Evolutionary conservation across 2,797 vertebrate genomes (phyloP), one percentile per base, ranked within the genome.

Genomic region (Cheirogaleus major): DNA sequence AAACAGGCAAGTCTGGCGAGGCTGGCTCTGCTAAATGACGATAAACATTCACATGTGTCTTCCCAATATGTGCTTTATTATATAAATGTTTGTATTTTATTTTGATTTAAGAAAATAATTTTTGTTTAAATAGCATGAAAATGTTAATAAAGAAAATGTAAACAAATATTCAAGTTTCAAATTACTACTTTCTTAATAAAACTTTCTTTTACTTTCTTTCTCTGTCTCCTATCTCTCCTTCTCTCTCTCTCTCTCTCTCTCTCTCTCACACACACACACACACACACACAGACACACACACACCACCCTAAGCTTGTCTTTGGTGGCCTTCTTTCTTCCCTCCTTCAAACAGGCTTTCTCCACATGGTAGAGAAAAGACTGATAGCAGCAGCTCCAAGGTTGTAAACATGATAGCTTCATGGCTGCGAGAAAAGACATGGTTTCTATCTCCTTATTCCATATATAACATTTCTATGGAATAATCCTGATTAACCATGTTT

Each of bases 91-190:
- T 59, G 25, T 63, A 32, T 65, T 32, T 59, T 59, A 80, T 95
- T 91, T 55, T 57, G 27, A 76, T 73, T 92, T 30, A 69, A 79
- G 50, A 88, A 92, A 90, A n/a, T 65, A 78, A 69, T 45, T 94
- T 92, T 95, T 95, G 45, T 90, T 93, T 83, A 38, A 75, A 61
- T 32, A 65, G 27, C 25, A 86, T 70, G 63, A 65, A 93, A n/a
- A 83, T 83, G 50, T 84, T 92, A 89, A 76, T 89, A 45, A 93
- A 75, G 59, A 67, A 95, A 91, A 78, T 65, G 8, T 67, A 89
- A 79, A 81, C 30, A 87, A 83, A 89, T 52, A 76, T 85, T 52
- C 22, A 88, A 83, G 48, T 81, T 84, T 59, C 22, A 82, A 83
- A 52, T 81, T 65, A 55, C 25, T 82, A 38, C 69, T 27, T 83